Evolutionary conservation across 2,888 invertebrate genomes (phyloP).

Genomic region (Caenorhabditis sp.): DNA sequence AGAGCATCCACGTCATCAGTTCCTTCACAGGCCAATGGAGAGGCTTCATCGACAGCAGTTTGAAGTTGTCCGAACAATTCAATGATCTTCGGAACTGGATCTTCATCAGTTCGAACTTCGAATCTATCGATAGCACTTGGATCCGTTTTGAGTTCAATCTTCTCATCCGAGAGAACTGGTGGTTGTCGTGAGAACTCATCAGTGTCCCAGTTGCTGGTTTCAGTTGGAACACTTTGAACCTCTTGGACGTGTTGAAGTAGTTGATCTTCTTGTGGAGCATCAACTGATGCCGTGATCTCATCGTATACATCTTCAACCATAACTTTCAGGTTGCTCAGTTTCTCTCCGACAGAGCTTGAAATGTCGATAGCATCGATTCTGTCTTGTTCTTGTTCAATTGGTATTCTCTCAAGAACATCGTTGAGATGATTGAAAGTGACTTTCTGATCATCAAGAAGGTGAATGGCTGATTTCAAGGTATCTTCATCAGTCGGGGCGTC

Average conservation of each 20-base stretch:
- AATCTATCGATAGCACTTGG: conserved; percentile 59
- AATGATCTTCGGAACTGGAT: conserved; percentile 57
- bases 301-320: conserved; percentile 37
- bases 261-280: conserved; percentile 22
- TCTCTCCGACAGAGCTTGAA: conserved; percentile 45
- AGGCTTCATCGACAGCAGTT: conserved; percentile 56
- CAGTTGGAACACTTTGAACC: conserved; percentile 22
- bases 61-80: conserved; percentile 53
- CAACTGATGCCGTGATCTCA: conserved; percentile 8
- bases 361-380: conserved; percentile 58
- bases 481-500: conserved; percentile 62
- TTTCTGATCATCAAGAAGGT: conserved; percentile 57
- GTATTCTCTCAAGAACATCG: conserved; percentile 52
- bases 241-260: conserved; percentile 23
- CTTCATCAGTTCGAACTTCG: conserved; percentile 47
- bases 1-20: conserved; percentile 58
- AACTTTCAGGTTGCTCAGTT: conserved; percentile 30
- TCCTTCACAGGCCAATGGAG: conserved; percentile 51
- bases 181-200: conserved; percentile 48
- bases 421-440: conserved; percentile 54
- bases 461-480: conserved; percentile 55
- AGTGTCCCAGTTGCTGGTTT: conserved; percentile 56
- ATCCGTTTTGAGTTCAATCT: conserved; percentile 60
- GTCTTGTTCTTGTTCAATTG: conserved; percentile 51
- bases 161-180: conserved; percentile 39